Base-by-base conservation (phyloP, 2,797 vertebrate genomes). In the Syndactyla subalaris region DNA sequence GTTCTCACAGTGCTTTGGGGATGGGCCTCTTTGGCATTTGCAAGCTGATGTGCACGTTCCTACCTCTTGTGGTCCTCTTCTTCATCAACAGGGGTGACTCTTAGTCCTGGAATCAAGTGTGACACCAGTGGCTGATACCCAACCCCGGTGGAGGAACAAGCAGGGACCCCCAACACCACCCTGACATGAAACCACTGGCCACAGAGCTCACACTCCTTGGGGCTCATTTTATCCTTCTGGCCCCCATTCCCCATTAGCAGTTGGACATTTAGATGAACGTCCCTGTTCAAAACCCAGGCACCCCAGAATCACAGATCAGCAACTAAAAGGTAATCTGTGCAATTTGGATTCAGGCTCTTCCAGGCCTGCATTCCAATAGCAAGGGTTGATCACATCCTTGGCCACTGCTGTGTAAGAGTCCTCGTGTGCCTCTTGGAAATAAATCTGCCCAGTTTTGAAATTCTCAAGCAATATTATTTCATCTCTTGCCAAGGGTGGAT, bases 401-500 rank as follows among this genome's bases (percentile, higher is more conserved):
- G 75, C 7, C 2, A 0, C 62, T 75, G 73, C 66, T 92, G 75
- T 68, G 15, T 46, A 72, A 84, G 80, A 86, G 88, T 68, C 79
- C 66, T 84, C 4, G 0, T 94, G 79, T 88, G 70, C 66, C 79
- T 94, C 92, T 93, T 61, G 55, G 85, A 88, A 88, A 88, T 58
- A 65, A 94, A 84, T 88, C 87, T 70, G 48, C 41, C 32, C 54
- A 66, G 46, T 93, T 95, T 80, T 84, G 76, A 95, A 95, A 95
- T 88, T 72, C 70, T 84, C 73, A 83, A 95, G 89, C 43, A 86
- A n/a, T 81, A 71, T 55, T 93, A 81, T 89, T 97, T 95, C 51
- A 94, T 95, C 89, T 95, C 51, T 88, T 95, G 95, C 92, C 94
- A 96, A 32, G 8, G 81, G 62, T 45, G n/a, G 76, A 88, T 88